These are phyloP conservation scores for Smittia aterrima DNA, from an alignment of 2,888 invertebrate genomes.

Conservation along the genomic window DNA sequence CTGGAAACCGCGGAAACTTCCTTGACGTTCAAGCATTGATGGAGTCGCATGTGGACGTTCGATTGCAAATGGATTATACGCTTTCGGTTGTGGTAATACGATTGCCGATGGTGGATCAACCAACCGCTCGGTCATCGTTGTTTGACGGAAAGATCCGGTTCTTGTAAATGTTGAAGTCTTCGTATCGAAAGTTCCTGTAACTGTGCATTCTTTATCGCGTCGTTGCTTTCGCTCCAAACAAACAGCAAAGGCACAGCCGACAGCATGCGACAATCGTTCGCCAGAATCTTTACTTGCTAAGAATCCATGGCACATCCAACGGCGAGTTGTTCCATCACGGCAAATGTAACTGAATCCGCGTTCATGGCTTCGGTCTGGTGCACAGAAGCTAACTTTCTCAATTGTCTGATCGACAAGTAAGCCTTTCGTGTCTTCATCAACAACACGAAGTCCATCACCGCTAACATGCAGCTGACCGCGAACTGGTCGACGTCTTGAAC, in stretches of 20 bases:
- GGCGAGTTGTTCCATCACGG: conserved; percentile 94
- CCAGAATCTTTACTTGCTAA: conserved; percentile 94
- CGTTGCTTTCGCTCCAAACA: conserved; percentile 97
- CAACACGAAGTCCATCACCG: conserved; percentile 94
- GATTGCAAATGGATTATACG: conserved; percentile 88
- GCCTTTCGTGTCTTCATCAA: conserved; percentile 98
- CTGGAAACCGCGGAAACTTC: conserved; percentile 88
- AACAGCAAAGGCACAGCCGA: conserved; percentile 98
- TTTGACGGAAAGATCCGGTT: conserved; percentile 87
- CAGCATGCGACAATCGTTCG: conserved; percentile 96
- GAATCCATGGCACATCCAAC: conserved; percentile 99
- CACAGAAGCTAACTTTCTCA: conserved; percentile 99
- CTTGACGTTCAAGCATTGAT: conserved; percentile 90
- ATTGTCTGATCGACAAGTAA: conserved; percentile 99
- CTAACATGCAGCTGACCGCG: conserved; percentile 86
- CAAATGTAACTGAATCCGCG: conserved; percentile 98
- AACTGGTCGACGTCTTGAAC: conserved; percentile 84
- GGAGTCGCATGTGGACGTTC: conserved; percentile 95
- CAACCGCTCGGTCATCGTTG: conserved; percentile 74
- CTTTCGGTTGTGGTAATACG: conserved; percentile 57
- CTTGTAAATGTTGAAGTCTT: conserved; percentile 89
- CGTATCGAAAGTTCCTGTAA: conserved; percentile 88
- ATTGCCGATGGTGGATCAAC: conserved; percentile 51
- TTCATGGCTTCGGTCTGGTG: conserved; percentile 96
- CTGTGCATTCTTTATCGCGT: conserved; percentile 92